phyloP scores from a whole-genome alignment of 2,113 vertebrate species.

The Mesembrinibis cayennensis region DNA sequence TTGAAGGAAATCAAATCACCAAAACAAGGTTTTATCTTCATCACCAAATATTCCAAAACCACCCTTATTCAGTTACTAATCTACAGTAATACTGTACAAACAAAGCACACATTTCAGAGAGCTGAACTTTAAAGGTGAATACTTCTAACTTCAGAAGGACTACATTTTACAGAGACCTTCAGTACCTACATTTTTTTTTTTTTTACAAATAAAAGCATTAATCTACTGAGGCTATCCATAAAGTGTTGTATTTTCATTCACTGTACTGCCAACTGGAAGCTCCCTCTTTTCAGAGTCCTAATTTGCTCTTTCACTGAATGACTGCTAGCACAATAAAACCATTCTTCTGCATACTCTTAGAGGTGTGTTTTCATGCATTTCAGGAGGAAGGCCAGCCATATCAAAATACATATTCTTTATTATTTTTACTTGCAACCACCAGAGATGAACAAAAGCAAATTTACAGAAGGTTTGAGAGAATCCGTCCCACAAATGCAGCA shows the following conservation, averaged over 20 bases:
- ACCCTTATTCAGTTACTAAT: background rate
- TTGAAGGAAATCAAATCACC: background rate
- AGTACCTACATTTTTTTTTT: background rate
- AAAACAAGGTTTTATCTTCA: background rate
- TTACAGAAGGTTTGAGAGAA: background rate
- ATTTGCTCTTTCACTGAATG: background rate
- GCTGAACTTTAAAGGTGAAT: background rate
- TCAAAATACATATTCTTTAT: background rate
- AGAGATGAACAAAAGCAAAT: background rate
- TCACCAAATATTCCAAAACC: background rate
- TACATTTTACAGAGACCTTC: background rate
- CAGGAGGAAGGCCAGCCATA: background rate
- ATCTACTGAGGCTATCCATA: background rate
- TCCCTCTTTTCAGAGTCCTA: background rate
- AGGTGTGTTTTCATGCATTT: background rate
- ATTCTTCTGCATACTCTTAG: background rate
- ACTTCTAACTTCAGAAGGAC: background rate
- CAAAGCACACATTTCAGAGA: background rate
- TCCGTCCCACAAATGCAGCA: background rate
- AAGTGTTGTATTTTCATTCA: background rate
- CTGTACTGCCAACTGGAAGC: background rate
- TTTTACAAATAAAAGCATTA: background rate
- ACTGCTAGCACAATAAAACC: background rate
- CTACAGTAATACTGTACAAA: background rate
- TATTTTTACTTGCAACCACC: background rate